phyloP scores from a whole-genome alignment of 2,113 vertebrate genomes.

The Orthonyx spaldingii region DNA sequence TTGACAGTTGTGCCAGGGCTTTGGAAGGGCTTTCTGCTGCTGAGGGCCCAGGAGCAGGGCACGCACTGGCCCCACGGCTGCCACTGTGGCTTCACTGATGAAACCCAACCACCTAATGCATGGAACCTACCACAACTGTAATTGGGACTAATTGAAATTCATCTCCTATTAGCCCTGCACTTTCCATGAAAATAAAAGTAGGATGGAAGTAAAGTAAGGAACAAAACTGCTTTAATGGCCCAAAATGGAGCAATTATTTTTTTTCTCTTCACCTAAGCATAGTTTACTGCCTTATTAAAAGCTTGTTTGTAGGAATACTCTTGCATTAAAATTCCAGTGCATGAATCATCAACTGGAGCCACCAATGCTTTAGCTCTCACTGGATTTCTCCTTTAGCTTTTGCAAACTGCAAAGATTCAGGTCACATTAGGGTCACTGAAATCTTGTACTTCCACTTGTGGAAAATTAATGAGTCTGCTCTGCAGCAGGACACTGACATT shows the following conservation, averaged over 20 bases:
- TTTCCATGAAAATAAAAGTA: conserved; percentile 58
- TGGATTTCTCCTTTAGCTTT: conserved; percentile 32
- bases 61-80: neutral
- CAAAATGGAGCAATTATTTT: conserved; percentile 67
- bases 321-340: conserved; percentile 68
- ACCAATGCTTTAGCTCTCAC: conserved; percentile 12
- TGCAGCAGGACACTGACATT: neutral
- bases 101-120: conserved; percentile 10
- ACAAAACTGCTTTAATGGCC: conserved; percentile 57
- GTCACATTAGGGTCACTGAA: conserved; percentile 45
- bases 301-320: conserved; percentile 55
- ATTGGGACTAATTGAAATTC: conserved; percentile 68
- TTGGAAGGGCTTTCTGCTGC: neutral
- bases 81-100: neutral
- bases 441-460: conserved; percentile 56
- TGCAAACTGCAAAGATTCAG: conserved; percentile 31
- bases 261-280: conserved; percentile 61
- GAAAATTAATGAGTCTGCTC: conserved; percentile 40
- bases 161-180: conserved; percentile 42
- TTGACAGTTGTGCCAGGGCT: neutral
- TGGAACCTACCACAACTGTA: conserved; percentile 25
- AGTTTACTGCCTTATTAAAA: conserved; percentile 70
- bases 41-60: neutral
- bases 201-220: conserved; percentile 49
- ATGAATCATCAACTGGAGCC: conserved; percentile 23